phyloP scores from a whole-genome alignment of 2,888 invertebrate species.

The Crocallis elinguaria region DNA sequence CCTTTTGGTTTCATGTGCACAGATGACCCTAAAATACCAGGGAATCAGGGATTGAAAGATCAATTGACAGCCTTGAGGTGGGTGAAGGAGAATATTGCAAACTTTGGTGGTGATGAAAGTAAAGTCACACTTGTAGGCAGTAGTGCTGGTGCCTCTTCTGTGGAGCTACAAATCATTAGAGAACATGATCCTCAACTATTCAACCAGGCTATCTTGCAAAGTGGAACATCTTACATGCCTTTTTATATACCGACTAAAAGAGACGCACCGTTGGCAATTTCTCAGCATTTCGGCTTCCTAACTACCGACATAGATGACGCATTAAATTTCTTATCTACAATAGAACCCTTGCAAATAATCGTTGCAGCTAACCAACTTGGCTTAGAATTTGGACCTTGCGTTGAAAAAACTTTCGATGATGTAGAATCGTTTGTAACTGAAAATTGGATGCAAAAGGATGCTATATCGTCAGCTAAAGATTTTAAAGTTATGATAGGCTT shows the following conservation, averaged over 20 bases:
- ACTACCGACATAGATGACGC: conserved; percentile 45
- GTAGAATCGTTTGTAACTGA: conserved; percentile 45
- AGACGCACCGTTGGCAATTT: conserved; percentile 42
- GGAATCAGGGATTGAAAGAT: conserved; percentile 64
- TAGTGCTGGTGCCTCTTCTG: conserved; percentile 57
- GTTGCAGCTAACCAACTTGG: conserved; percentile 34
- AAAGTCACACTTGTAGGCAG: conserved; percentile 57
- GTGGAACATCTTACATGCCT: conserved; percentile 46
- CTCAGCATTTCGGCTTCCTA: conserved; percentile 42
- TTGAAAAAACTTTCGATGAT: conserved; percentile 45
- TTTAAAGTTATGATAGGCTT: conserved; percentile 47
- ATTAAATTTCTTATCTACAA: conserved; percentile 41
- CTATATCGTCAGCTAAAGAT: conserved; percentile 30
- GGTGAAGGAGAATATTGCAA: conserved; percentile 57
- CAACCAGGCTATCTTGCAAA: conserved; percentile 50
- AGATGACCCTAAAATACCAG: conserved; percentile 57
- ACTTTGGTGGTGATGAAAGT: conserved; percentile 59
- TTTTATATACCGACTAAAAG: conserved; percentile 33
- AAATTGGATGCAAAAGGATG: conserved; percentile 38
- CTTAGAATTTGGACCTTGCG: conserved; percentile 43
- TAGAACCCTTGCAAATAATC: conserved; percentile 41
- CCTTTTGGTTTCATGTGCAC: conserved; percentile 67
- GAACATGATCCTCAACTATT: conserved; percentile 41
- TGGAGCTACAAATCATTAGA: conserved; percentile 47
- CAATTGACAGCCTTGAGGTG: conserved; percentile 57